A percentile compares a stretch with the other conserved stretches of the same genome.
These are phyloP conservation scores for Podarcis muralis DNA, from an alignment of 2,113 vertebrate species.

Conservation along the genomic window DNA sequence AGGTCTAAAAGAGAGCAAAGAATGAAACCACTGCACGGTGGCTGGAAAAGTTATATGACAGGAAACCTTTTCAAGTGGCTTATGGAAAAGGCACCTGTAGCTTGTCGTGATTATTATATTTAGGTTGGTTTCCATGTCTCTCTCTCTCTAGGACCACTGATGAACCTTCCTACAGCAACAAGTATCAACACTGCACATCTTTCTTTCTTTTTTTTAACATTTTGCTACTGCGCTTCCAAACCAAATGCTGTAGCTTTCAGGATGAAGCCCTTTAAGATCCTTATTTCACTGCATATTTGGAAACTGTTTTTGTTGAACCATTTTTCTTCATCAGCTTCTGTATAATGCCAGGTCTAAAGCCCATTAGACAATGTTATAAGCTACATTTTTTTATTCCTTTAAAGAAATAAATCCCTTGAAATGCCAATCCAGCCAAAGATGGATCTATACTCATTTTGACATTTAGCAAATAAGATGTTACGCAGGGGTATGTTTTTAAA, in stretches of 20 bases:
- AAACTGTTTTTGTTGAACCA: not conserved
- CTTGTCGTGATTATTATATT: not conserved
- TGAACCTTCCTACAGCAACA: not conserved
- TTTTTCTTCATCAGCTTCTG: not conserved
- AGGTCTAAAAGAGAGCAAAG: constrained; percentile 36
- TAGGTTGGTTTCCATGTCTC: constrained; percentile 19
- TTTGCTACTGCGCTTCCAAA: not conserved
- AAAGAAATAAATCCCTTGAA: not conserved
- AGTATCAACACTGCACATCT: not conserved
- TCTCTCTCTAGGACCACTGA: constrained; percentile 14
- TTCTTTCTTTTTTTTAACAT: not conserved
- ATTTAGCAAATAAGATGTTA: not conserved
- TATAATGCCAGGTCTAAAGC: not conserved
- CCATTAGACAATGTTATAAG: not conserved
- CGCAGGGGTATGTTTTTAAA: not conserved
- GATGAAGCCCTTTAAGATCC: not conserved
- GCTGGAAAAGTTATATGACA: not conserved
- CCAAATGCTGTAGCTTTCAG: not conserved
- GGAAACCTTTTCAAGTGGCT: not conserved
- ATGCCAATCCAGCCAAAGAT: not conserved
- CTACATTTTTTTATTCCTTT: not conserved
- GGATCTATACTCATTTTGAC: not conserved
- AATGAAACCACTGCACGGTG: not conserved
- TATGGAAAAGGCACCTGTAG: constrained; percentile 38
- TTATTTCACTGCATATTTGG: not conserved